Evolutionary conservation across 2,888 invertebrate genomes (phyloP).

Genomic region (Athalia circularis): DNA sequence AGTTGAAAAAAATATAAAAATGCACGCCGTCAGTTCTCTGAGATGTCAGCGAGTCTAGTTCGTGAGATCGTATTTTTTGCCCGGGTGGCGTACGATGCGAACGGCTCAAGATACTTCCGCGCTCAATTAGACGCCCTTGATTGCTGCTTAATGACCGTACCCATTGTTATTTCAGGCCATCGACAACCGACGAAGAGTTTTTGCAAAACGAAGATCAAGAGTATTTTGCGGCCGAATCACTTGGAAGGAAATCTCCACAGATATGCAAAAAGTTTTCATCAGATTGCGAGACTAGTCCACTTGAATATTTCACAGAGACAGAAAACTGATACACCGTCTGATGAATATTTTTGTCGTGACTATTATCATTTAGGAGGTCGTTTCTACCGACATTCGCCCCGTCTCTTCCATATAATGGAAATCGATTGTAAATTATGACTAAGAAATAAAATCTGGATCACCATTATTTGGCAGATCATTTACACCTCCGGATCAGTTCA

Average conservation of each 20-base stretch:
- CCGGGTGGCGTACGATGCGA: conserved; percentile 6
- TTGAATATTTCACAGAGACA: conserved; percentile 64
- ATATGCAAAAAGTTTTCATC: conserved; percentile 61
- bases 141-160: conserved; percentile 34
- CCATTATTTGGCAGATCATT: conserved; percentile 38
- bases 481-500: conserved; percentile 8
- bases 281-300: conserved; percentile 63
- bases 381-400: not conserved
- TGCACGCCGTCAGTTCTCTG: not conserved
- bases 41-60: conserved; percentile 1
- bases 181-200: conserved; percentile 61
- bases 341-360: not conserved
- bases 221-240: conserved; percentile 66
- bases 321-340: conserved; percentile 6
- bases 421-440: conserved; percentile 10
- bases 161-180: conserved; percentile 62
- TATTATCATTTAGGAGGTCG: not conserved
- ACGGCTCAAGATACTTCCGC: conserved; percentile 19
- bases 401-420: not conserved
- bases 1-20: not conserved
- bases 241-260: conserved; percentile 59
- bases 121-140: conserved; percentile 36
- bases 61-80: conserved; percentile 8
- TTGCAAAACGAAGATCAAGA: conserved; percentile 62
- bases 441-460: conserved; percentile 31